phyloP scores from a whole-genome alignment of 2,888 invertebrate species.

The Blera fallax region DNA sequence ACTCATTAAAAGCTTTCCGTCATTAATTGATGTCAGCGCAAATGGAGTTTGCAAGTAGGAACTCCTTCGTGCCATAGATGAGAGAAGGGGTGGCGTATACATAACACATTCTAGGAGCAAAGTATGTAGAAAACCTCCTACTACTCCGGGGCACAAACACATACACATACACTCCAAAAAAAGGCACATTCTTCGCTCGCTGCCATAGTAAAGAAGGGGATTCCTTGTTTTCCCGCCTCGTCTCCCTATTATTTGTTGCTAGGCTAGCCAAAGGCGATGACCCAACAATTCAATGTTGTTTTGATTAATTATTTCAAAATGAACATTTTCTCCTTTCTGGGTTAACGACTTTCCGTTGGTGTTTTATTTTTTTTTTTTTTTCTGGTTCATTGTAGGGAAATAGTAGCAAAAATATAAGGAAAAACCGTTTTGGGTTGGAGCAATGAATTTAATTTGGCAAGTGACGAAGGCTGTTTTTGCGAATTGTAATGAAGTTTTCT shows the following conservation, averaged over 20 bases:
- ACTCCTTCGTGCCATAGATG: constrained; percentile 16
- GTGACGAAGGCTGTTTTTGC: constrained; percentile 65
- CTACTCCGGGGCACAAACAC: not conserved
- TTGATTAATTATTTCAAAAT: constrained; percentile 73
- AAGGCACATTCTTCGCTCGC: constrained; percentile 20
- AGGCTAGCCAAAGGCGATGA: constrained; percentile 64
- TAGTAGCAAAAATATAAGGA: not conserved
- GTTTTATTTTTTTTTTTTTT: not conserved
- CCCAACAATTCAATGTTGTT: constrained; percentile 71
- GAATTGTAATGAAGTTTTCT: constrained; percentile 66
- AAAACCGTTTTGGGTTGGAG: constrained; percentile 32
- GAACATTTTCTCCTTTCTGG: constrained; percentile 68
- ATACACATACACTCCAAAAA: no score
- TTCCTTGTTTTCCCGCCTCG: not conserved
- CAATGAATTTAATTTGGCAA: constrained; percentile 70
- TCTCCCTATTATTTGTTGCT: constrained; percentile 22
- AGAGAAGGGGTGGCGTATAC: constrained; percentile 47
- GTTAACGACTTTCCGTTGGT: constrained; percentile 61
- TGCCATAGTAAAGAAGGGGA: constrained; percentile 4
- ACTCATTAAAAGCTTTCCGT: constrained; percentile 73
- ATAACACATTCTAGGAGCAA: constrained; percentile 38
- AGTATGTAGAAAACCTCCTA: not conserved
- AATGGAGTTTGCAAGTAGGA: constrained; percentile 67
- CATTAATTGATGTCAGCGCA: constrained; percentile 73
- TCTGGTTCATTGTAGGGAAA: no score